These are phyloP conservation scores for Hiodon alosoides DNA, from an alignment of 2,113 vertebrate species.

Conservation along the genomic window DNA sequence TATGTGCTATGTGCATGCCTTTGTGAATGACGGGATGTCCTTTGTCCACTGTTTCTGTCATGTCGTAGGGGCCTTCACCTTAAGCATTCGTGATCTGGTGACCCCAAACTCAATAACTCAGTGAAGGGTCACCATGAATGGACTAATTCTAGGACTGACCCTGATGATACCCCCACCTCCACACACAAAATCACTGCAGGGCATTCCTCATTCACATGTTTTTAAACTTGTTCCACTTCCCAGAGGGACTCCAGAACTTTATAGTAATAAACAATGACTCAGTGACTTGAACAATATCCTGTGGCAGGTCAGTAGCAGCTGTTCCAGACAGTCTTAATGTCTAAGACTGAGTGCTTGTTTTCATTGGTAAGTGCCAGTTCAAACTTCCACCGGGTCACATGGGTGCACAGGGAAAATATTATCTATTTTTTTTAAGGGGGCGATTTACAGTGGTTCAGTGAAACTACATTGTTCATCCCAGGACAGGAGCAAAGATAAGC, in stretches of 20 bases:
- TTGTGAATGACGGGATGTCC: no score
- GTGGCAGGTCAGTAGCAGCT: conserved; percentile 8
- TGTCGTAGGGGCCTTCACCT: background rate
- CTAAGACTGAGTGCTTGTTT: background rate
- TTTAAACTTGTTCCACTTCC: background rate
- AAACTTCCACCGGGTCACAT: background rate
- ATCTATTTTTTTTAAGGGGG: background rate
- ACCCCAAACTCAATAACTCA: background rate
- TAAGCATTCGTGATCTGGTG: background rate
- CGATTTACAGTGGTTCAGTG: background rate
- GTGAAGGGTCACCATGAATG: background rate
- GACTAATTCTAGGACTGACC: no score
- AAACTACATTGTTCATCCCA: background rate
- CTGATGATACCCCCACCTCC: no score
- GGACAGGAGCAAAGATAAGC: background rate
- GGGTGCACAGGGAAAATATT: background rate
- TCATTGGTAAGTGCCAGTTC: background rate
- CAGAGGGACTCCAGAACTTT: background rate
- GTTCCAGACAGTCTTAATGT: background rate
- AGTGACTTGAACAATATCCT: conserved; percentile 10
- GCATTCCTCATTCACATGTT: background rate
- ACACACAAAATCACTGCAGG: background rate
- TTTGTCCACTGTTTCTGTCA: background rate
- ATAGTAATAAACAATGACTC: conserved; percentile 3
- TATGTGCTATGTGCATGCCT: no score